A percentile compares a stretch with the other conserved stretches of the same genome.
phyloP scores from a whole-genome alignment of 1,140 invertebrate species.

The Littorina saxatilis region DNA sequence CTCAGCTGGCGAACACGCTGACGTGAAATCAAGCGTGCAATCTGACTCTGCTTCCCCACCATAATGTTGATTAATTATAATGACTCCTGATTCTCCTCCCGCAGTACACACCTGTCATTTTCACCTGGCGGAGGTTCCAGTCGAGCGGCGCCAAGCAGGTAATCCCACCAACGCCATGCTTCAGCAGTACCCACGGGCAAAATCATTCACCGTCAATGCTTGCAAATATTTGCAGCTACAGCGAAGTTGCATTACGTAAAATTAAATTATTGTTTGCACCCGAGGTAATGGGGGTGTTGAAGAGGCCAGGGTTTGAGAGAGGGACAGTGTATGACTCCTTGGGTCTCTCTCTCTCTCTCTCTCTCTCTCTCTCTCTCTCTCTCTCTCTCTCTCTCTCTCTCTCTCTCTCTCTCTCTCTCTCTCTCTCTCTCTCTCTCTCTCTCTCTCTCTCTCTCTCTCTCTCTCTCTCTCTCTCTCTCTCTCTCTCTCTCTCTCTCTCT shows the following conservation, averaged over 20 bases:
- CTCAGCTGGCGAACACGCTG: too few relatives aligned
- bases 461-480: background rate
- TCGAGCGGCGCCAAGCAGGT: background rate
- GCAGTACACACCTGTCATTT: background rate
- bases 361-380: slow-evolving; percentile 13
- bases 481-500: background rate
- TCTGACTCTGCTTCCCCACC: background rate
- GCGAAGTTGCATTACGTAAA: background rate
- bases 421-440: background rate
- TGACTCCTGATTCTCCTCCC: background rate
- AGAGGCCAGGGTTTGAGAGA: too few relatives aligned
- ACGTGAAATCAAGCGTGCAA: slow-evolving; percentile 1
- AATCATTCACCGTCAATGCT: background rate
- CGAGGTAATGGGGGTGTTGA: too few relatives aligned
- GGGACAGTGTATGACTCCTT: too few relatives aligned
- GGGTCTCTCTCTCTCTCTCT: background rate
- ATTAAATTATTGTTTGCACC: background rate
- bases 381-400: slow-evolving; percentile 1
- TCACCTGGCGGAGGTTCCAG: background rate
- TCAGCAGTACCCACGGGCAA: background rate
- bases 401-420: background rate
- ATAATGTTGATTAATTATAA: background rate
- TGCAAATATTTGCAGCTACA: slow-evolving; percentile 4
- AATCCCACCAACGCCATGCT: background rate
- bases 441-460: slow-evolving; percentile 2